A percentile compares a stretch with the other conserved stretches of the same genome.
Conservation (phyloP, 2,797 vertebrate genomes). For the Crax fasciolata region DNA sequence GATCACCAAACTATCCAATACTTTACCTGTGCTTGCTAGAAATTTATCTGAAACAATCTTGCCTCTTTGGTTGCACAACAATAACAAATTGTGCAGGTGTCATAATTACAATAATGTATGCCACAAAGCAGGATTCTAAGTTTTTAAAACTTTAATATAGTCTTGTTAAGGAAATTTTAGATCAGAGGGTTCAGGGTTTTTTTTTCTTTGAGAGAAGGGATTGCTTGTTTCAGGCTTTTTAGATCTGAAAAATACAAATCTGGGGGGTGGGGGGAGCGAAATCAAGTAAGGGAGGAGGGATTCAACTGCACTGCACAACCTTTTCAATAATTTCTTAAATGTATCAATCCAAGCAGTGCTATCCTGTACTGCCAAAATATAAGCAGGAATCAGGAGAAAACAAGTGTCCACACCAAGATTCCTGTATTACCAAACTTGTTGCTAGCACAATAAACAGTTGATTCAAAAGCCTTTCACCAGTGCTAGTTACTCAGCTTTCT, state of each 20-base stretch:
- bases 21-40: too few species aligned
- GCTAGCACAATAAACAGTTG: neutral
- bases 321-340: neutral
- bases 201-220: neutral
- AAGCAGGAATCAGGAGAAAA: neutral
- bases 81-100: neutral
- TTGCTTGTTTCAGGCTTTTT: neutral
- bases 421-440: neutral
- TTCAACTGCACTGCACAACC: neutral
- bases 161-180: neutral
- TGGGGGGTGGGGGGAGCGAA: too few species aligned
- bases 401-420: neutral
- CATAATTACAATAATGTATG: neutral
- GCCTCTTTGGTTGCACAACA: too few species aligned
- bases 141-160: neutral
- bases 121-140: neutral
- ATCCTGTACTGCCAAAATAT: neutral
- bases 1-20: too few species aligned
- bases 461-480: neutral
- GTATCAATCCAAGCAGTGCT: neutral
- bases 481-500: neutral
- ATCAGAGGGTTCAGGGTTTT: neutral
- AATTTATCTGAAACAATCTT: too few species aligned
- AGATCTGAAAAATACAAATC: neutral
- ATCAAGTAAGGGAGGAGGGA: neutral